These are phyloP conservation scores for Chymomyza procnemis DNA, from an alignment of 2,888 invertebrate genomes.

Conservation along the genomic window DNA sequence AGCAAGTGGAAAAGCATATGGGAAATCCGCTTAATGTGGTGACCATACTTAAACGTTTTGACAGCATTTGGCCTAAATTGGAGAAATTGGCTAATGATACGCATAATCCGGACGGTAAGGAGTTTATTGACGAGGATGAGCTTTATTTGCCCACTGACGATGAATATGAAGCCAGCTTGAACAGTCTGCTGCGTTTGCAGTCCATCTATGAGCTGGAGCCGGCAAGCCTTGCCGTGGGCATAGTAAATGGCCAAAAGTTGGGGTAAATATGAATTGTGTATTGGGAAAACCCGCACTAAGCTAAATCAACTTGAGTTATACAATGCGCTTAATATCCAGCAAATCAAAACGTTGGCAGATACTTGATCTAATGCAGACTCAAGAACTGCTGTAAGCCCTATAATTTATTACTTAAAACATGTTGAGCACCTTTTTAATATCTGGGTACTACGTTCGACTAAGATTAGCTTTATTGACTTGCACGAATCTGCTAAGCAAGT, in stretches of 20 bases:
- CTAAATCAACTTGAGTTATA: too few relatives aligned
- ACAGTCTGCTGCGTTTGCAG: slow-evolving; percentile 79
- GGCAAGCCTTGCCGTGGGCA: slow-evolving; percentile 80
- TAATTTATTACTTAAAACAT: too few relatives aligned
- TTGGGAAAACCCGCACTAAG: too few relatives aligned
- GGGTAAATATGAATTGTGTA: slow-evolving; percentile 44
- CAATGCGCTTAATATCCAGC: too few relatives aligned
- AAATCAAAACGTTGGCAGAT: too few relatives aligned
- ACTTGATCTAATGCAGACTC: too few relatives aligned
- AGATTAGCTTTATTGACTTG: too few relatives aligned
- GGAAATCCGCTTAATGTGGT: slow-evolving; percentile 96
- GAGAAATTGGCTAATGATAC: slow-evolving; percentile 80
- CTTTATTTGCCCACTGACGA: slow-evolving; percentile 63
- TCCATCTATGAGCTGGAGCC: slow-evolving; percentile 83
- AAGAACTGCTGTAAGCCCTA: too few relatives aligned
- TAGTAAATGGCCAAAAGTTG: slow-evolving; percentile 76
- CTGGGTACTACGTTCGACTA: too few relatives aligned
- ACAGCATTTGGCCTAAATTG: slow-evolving; percentile 86
- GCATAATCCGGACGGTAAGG: slow-evolving; percentile 27
- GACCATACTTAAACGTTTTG: slow-evolving; percentile 92
- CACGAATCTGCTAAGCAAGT: too few relatives aligned
- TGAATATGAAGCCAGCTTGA: slow-evolving; percentile 66
- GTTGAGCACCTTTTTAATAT: too few relatives aligned
- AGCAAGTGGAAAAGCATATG: slow-evolving; percentile 75
- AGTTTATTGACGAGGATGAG: slow-evolving; percentile 14